Percentiles rank a stretch among this genome's conserved stretches.
These are phyloP conservation scores for Callaeas wilsoni DNA, from an alignment of 2,113 vertebrate genomes.

Conservation along the genomic window DNA sequence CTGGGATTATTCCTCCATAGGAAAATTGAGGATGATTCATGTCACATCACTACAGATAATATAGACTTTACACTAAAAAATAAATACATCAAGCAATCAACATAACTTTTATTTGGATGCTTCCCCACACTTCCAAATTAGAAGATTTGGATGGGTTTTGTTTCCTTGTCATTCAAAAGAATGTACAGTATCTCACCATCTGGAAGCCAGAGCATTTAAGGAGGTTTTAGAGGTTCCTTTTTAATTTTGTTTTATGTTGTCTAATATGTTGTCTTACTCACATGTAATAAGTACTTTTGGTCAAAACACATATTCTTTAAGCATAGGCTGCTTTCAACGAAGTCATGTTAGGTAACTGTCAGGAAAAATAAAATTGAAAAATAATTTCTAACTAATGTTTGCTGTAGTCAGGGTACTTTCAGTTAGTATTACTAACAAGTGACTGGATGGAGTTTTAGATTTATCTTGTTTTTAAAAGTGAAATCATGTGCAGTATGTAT, in stretches of 20 bases:
- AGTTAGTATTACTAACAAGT: neutral
- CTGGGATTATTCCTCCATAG: neutral
- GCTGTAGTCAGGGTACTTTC: neutral
- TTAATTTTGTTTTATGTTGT: neutral
- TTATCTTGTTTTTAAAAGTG: neutral
- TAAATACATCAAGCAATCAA: neutral
- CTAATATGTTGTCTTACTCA: neutral
- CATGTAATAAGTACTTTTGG: neutral
- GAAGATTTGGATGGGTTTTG: fast-evolving
- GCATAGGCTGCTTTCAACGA: neutral
- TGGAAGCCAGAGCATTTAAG: neutral
- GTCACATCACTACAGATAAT: neutral
- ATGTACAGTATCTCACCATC: neutral
- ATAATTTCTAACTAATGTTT: neutral
- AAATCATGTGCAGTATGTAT: neutral
- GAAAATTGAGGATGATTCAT: neutral
- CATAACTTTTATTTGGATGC: neutral
- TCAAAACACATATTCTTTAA: neutral
- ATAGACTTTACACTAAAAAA: neutral
- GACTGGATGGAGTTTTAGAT: neutral
- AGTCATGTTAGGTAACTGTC: neutral
- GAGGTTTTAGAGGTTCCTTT: neutral
- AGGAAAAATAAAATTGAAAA: neutral
- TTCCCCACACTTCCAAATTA: fast-evolving
- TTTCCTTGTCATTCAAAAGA: neutral